A percentile compares a stretch with the other conserved stretches of the same genome.
phyloP scores from a whole-genome alignment of 2,113 vertebrate species.

The Dicentrarchus labrax region DNA sequence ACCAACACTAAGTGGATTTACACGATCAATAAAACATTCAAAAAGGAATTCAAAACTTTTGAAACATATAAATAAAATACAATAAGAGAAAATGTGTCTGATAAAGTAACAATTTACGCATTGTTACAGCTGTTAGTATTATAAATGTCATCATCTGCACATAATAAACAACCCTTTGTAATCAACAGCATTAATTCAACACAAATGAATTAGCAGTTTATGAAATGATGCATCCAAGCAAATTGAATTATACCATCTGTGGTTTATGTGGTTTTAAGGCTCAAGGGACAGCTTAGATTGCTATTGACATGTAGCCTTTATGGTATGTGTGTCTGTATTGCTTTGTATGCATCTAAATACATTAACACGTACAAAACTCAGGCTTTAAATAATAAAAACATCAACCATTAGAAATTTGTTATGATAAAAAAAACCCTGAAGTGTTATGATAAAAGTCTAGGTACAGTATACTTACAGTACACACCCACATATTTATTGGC shows the following conservation, averaged over 20 bases:
- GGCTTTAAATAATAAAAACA: background rate
- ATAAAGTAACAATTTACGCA: constrained; percentile 13
- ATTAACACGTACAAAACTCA: background rate
- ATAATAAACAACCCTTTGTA: constrained; percentile 25
- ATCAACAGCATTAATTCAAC: constrained; percentile 51
- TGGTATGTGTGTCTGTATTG: constrained; percentile 27
- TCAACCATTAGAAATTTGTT: background rate
- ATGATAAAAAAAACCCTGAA: too few relatives aligned
- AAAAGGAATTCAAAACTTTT: constrained; percentile 21
- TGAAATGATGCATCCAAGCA: constrained; percentile 60
- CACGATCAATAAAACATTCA: constrained; percentile 18
- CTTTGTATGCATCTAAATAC: constrained; percentile 24
- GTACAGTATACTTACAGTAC: background rate
- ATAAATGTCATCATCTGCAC: constrained; percentile 25
- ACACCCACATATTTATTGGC: constrained; percentile 7
- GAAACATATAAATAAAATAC: background rate
- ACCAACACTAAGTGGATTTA: constrained; percentile 39
- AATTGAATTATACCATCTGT: constrained; percentile 66
- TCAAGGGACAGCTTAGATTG: constrained; percentile 40
- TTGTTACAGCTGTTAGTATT: constrained; percentile 13
- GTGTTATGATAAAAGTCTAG: background rate
- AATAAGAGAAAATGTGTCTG: background rate
- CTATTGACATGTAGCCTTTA: constrained; percentile 57
- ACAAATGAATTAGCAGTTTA: constrained; percentile 61
- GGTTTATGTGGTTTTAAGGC: constrained; percentile 58